Evolutionary conservation across 2,888 invertebrate genomes (phyloP).

Genomic region (Aspidapion aeneum): DNA sequence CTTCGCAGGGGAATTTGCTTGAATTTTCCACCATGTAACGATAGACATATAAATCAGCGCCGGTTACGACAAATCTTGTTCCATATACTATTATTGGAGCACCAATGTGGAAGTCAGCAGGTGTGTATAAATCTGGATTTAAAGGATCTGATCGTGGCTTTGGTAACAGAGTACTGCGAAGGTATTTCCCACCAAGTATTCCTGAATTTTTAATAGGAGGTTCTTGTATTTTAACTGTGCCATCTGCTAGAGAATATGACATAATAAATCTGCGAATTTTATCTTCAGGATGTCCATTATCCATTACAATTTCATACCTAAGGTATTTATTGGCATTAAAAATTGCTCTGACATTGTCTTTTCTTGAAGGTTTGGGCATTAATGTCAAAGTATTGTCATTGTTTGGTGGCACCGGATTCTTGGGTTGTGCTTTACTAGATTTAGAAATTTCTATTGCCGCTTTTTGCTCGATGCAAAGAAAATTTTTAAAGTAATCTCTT

Average conservation of each 20-base stretch:
- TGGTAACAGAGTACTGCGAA: conserved; percentile 61
- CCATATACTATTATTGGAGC: conserved; percentile 67
- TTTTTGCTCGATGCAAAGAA: conserved; percentile 48
- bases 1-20: conserved; percentile 65
- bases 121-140: conserved; percentile 72
- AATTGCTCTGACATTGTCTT: conserved; percentile 71
- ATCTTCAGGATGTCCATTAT: conserved; percentile 77
- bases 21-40: conserved; percentile 71
- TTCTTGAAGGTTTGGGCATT: conserved; percentile 67
- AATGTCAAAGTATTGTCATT: conserved; percentile 69
- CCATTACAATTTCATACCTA: conserved; percentile 69
- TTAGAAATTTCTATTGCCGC: conserved; percentile 41
- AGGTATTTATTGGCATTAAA: conserved; percentile 63
- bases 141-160: conserved; percentile 68
- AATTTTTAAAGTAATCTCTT: conserved; percentile 47
- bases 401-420: conserved; percentile 57
- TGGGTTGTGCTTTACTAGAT: conserved; percentile 30
- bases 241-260: conserved; percentile 71
- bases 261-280: conserved; percentile 70
- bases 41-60: conserved; percentile 58
- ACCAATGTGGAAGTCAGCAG: conserved; percentile 77
- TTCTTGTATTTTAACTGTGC: conserved; percentile 72
- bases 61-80: conserved; percentile 72
- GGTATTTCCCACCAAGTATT: conserved; percentile 71
- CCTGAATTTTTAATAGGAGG: conserved; percentile 71